A percentile compares a stretch with the other conserved stretches of the same genome.
Conservation (phyloP, 2,797 vertebrate genomes). For the Sebastes aleutianus region DNA sequence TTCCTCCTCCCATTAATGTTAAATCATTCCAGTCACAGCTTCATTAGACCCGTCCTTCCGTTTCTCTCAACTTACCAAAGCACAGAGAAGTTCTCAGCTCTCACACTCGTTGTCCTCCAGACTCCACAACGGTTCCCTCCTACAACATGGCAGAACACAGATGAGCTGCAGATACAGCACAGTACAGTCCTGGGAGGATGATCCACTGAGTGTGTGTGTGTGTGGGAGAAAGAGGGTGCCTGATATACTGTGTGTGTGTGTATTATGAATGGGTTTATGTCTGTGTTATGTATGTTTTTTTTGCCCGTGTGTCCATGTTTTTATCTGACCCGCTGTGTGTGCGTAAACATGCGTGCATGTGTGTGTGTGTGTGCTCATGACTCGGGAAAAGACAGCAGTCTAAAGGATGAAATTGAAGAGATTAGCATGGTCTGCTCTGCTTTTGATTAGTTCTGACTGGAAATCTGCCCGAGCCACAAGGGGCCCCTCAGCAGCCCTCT, state of each 20-base stretch:
- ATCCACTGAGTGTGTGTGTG: neutral
- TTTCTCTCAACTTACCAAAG: neutral
- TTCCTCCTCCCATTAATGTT: neutral
- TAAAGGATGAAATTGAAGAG: constrained; percentile 97
- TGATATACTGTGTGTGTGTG: constrained; percentile 53
- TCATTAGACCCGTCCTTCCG: neutral
- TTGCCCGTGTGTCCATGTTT: constrained; percentile 78
- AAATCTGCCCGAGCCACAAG: constrained; percentile 94
- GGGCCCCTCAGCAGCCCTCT: constrained; percentile 87
- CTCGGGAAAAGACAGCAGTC: constrained; percentile 89
- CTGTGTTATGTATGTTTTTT: constrained; percentile 38
- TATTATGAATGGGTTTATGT: constrained; percentile 68
- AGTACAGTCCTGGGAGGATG: neutral
- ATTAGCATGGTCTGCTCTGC: constrained; percentile 91
- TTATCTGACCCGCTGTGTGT: constrained; percentile 51
- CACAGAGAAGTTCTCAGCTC: neutral
- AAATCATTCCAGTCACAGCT: neutral
- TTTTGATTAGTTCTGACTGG: constrained; percentile 98
- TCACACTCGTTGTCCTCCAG: neutral
- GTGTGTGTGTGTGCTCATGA: constrained; percentile 67
- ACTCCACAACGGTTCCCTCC: neutral
- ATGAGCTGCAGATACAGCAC: neutral
- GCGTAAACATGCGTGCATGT: neutral
- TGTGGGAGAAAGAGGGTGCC: neutral
- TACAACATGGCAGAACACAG: neutral